phyloP scores from a whole-genome alignment of 2,797 vertebrate species.

The Gadopsis bispinosus region DNA sequence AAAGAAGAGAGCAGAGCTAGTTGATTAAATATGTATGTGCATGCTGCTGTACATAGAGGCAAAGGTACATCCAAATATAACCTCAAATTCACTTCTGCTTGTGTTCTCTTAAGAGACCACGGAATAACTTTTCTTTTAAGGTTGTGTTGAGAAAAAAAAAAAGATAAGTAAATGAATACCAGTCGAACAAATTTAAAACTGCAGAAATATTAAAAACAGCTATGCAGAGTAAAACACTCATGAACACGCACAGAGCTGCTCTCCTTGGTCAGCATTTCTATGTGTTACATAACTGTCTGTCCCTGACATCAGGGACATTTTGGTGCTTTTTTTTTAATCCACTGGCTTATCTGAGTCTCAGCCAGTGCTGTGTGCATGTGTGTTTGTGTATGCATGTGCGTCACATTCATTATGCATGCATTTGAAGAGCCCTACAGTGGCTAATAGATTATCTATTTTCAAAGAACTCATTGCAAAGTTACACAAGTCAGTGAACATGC shows the following conservation, averaged over 20 bases:
- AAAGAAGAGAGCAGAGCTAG: conserved; percentile 48
- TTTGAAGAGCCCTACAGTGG: conserved; percentile 42
- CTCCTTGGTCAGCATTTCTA: conserved; percentile 67
- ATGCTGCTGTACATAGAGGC: conserved; percentile 60
- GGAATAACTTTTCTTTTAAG: conserved; percentile 6
- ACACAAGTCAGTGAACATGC: conserved; percentile 35
- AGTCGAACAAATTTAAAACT: conserved; percentile 13
- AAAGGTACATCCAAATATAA: conserved; percentile 67
- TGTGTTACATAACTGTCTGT: conserved; percentile 72
- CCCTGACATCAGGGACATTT: conserved; percentile 60
- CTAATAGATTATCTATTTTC: conserved; percentile 53
- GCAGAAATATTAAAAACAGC: conserved; percentile 23
- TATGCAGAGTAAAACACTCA: background rate
- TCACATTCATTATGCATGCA: conserved; percentile 46
- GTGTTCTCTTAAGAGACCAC: conserved; percentile 9
- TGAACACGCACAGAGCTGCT: conserved; percentile 36
- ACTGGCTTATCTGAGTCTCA: conserved; percentile 58
- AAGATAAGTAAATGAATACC: background rate
- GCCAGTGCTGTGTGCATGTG: conserved; percentile 23
- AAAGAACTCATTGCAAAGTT: conserved; percentile 40
- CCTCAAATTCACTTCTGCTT: conserved; percentile 30
- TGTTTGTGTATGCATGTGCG: conserved; percentile 18
- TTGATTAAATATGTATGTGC: conserved; percentile 75
- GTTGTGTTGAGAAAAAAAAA: background rate
- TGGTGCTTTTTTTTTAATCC: conserved; percentile 73